phyloP scores from a whole-genome alignment of 1,140 invertebrate genomes.

The Musca domestica region DNA sequence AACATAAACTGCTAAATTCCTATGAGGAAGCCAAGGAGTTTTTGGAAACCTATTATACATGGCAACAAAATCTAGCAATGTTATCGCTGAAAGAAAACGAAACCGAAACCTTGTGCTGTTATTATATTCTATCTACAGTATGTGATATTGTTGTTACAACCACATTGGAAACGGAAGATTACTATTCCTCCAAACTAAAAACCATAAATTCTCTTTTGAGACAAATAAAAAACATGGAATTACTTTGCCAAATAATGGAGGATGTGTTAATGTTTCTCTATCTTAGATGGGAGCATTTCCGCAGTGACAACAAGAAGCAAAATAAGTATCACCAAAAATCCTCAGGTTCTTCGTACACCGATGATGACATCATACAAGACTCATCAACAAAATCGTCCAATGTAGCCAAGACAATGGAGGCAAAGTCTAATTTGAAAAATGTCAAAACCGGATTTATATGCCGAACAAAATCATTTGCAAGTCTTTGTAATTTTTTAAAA shows the following conservation, averaged over 20 bases:
- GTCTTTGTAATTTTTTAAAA: conserved; percentile 43
- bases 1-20: conserved; percentile 31
- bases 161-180: conserved; percentile 18
- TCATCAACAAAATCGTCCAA: conserved; percentile 14
- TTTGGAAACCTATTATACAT: conserved; percentile 36
- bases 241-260: conserved; percentile 40
- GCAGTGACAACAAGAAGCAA: neutral
- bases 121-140: conserved; percentile 33
- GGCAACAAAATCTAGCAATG: conserved; percentile 38
- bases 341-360: conserved; percentile 18
- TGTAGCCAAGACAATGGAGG: conserved; percentile 11
- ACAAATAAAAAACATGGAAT: conserved; percentile 37
- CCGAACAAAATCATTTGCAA: conserved; percentile 31
- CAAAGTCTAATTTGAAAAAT: neutral
- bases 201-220: conserved; percentile 37
- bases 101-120: conserved; percentile 39
- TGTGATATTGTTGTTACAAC: conserved; percentile 35
- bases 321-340: neutral
- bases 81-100: conserved; percentile 35
- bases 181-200: conserved; percentile 29
- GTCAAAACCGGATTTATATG: conserved; percentile 44
- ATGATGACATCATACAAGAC: conserved; percentile 18
- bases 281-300: conserved; percentile 45
- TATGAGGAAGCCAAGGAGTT: conserved; percentile 32
- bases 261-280: conserved; percentile 47